Base-by-base conservation (phyloP, 2,888 invertebrate genomes). In the Eurytoma adleriae region DNA sequence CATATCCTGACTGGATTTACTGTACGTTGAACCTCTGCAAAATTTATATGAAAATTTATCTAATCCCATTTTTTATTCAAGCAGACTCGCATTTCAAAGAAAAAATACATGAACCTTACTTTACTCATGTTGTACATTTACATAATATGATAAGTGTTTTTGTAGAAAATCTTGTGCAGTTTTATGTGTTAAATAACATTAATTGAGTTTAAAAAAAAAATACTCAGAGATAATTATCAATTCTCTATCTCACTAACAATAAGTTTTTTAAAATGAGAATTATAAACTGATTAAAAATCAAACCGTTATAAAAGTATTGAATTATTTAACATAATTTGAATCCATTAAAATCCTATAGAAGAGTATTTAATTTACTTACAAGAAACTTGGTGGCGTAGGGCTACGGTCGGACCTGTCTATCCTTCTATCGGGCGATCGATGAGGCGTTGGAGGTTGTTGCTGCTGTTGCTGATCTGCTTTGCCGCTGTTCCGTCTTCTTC, bases 331-430 rank as follows among this genome's bases (percentile, higher is more conserved):
- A 40, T 10, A 40, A 10, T 0, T 40, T 40, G 10, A 40, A 40
- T 40, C 40, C 10, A 40, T 40, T 40, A 40, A 40, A 57, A 20
- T 20, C 20, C 10, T 57, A 14, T 66, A 14, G 12, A 76, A 69
- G 27, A 79, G n/a, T 3, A 61, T 7, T 18, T 56, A 70, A 48
- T 56, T 18, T 62, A 90, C 94, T 93, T 87, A 96, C 96, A 95
- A 92, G 86, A 96, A 96, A 87, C 95, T 95, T 56, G 96, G 96
- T 16, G 96, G 96, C 14, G 93, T 92, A 7, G 92, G 92, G 88
- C 93, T 93, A 80, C 92, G 87, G 56, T 91, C 91, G 18, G 89
- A 88, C 50, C 91, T 88, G 30, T 91, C 90, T 54, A 88, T 80
- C 79, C 89, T 88, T 69, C 91, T 89, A 57, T 90, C 82, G 1